Base-by-base conservation (phyloP, 23 tunicate genomes). In the Styela plicata region DNA sequence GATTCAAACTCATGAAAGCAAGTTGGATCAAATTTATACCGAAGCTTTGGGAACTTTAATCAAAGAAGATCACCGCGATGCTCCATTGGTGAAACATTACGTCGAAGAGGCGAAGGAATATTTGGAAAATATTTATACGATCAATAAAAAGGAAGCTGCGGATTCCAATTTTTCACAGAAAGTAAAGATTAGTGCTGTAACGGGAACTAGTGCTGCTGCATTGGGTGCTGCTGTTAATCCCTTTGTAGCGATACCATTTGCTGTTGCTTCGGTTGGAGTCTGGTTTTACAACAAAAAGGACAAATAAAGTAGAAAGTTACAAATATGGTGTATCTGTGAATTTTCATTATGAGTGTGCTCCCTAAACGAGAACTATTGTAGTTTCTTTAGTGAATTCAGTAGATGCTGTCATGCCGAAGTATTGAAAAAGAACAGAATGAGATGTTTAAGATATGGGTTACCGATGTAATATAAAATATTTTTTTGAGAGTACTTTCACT, bases 51-150 rank as follows among this genome's bases (percentile, higher is more conserved):
- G 10, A 44, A 44, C 7, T 44, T 44, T 44, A 44, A 5, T 44
- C 7, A 13, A 7, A 44, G 57, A 44, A 13, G 57, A 44, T 44
- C 10, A 44, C 13, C 7, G 57, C 7, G 57, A 44, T 44, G 10
- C 57, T 13, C 7, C 13, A 5, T 44, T 13, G 57, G 57, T 44
- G 7, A 13, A 5, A 5, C 13, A 5, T 5, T 13, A 5, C 13
- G 10, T 44, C 10, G 13, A 44, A 44, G 7, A 7, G 57, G 57
- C 57, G 31, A 80, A 80, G 31, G 84, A 80, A 73, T 73, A 31
- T 61, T 64, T 68, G 62, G 84, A 80, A 18, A 31, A 68, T 63
- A 52, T 80, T 52, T 74, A 44, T 44, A 5, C 57, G 7, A 44
- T 44, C 7, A 44, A 44, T 44, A 44, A 44, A 44, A 44, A 13